Evolutionary conservation across 2,113 vertebrate genomes (phyloP).

Genomic region (Sinosuthora webbiana): DNA sequence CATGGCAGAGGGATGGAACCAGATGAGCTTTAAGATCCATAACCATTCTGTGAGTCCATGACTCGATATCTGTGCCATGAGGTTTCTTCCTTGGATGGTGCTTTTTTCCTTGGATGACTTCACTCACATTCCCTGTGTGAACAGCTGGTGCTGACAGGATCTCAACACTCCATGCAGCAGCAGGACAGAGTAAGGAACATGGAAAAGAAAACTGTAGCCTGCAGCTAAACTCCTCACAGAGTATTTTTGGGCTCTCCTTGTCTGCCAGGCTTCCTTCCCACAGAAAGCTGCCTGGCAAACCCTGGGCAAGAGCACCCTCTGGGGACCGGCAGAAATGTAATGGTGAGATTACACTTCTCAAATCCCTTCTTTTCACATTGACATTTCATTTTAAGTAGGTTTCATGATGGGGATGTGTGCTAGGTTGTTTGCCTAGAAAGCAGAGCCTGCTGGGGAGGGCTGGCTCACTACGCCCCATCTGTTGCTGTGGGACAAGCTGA

Average conservation of each 20-base stretch:
- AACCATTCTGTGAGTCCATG: not conserved
- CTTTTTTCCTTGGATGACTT: not conserved
- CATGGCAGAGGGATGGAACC: not conserved
- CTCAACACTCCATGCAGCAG: not conserved
- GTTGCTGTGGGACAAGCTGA: not conserved
- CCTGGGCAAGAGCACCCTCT: not conserved
- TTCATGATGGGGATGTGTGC: not conserved
- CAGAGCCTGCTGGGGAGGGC: not conserved
- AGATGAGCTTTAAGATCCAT: not conserved
- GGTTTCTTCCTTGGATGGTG: no score
- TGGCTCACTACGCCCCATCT: fast-evolving
- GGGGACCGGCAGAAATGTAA: not conserved
- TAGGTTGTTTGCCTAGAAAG: not conserved
- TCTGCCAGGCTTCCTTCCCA: not conserved
- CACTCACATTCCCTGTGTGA: fast-evolving
- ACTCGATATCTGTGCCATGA: not conserved
- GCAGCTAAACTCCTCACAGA: not conserved
- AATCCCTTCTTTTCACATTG: not conserved
- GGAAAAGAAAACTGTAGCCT: not conserved
- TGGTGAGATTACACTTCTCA: not conserved
- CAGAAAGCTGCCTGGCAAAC: not conserved
- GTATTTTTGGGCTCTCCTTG: not conserved
- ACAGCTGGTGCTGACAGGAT: not conserved
- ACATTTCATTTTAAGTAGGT: not conserved
- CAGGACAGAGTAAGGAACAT: not conserved